These are phyloP conservation scores for Callosobruchus maculatus DNA, from an alignment of 2,888 invertebrate genomes.

Conservation along the genomic window DNA sequence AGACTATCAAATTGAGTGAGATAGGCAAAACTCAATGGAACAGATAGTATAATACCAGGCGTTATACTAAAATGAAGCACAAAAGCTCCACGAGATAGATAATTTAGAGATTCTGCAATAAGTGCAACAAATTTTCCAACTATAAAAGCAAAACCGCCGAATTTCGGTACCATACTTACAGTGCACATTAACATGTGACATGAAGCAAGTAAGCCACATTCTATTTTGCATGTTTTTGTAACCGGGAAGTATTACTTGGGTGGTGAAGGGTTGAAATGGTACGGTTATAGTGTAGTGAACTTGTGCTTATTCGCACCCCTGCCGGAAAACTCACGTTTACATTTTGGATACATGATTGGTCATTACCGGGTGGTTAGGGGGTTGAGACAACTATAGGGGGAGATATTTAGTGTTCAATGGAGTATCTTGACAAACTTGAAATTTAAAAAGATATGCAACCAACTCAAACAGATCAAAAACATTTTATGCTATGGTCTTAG, in stretches of 20 bases:
- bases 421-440: too few species aligned
- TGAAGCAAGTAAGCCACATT: constrained; percentile 26
- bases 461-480: too few species aligned
- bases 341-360: neutral
- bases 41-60: too few species aligned
- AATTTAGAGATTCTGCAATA: constrained; percentile 13
- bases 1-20: too few species aligned
- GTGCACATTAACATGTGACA: constrained; percentile 21
- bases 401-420: too few species aligned
- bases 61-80: too few species aligned
- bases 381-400: neutral
- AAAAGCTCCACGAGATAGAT: neutral
- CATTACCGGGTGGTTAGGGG: neutral
- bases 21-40: too few species aligned
- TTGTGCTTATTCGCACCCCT: neutral
- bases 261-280: neutral
- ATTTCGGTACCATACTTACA: constrained; percentile 24
- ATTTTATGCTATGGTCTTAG: too few species aligned
- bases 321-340: neutral
- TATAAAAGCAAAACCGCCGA: constrained; percentile 25
- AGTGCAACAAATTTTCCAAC: constrained; percentile 17
- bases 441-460: too few species aligned
- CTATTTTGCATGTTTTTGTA: neutral
- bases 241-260: neutral
- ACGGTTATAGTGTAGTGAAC: neutral